Conservation (phyloP, 2,888 invertebrate genomes). For the Nemapogon koenigi region DNA sequence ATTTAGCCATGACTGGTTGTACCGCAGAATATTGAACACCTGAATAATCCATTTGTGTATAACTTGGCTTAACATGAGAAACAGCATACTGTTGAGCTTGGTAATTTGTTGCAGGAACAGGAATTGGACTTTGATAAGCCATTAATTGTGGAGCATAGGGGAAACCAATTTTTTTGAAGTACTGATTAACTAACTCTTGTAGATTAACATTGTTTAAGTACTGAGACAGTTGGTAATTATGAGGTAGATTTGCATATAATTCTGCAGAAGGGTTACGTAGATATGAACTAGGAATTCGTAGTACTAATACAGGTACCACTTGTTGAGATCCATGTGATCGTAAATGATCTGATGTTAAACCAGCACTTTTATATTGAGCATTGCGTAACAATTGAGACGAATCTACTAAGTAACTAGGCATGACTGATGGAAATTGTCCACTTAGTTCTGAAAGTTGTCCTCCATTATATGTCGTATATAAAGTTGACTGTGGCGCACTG, state of each 20-base stretch:
- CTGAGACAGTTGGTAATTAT: constrained; percentile 58
- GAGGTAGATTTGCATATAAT: constrained; percentile 62
- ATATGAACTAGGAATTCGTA: constrained; percentile 65
- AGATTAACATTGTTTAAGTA: constrained; percentile 62
- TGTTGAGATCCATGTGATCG: constrained; percentile 36
- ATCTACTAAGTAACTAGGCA: constrained; percentile 54
- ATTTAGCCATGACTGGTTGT: constrained; percentile 54
- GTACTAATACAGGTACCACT: constrained; percentile 63
- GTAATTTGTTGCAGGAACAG: constrained; percentile 22
- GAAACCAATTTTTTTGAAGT: constrained; percentile 52
- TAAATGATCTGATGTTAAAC: constrained; percentile 52
- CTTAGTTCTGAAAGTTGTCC: constrained; percentile 48
- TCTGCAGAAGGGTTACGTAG: constrained; percentile 56
- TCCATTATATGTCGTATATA: constrained; percentile 56
- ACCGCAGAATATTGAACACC: constrained; percentile 56
- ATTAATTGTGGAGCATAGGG: constrained; percentile 44
- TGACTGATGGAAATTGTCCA: constrained; percentile 50
- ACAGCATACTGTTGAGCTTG: constrained; percentile 38
- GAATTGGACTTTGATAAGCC: constrained; percentile 31
- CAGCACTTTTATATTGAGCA: constrained; percentile 56
- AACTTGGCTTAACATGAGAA: constrained; percentile 44
- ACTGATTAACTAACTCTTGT: constrained; percentile 59
- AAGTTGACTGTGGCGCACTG: constrained; percentile 31
- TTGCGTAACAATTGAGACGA: constrained; percentile 45
- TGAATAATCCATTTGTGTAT: constrained; percentile 47